A percentile compares a stretch with the other conserved stretches of the same genome.
phyloP scores from a whole-genome alignment of 2,797 vertebrate genomes.

The Sylvia borin region DNA sequence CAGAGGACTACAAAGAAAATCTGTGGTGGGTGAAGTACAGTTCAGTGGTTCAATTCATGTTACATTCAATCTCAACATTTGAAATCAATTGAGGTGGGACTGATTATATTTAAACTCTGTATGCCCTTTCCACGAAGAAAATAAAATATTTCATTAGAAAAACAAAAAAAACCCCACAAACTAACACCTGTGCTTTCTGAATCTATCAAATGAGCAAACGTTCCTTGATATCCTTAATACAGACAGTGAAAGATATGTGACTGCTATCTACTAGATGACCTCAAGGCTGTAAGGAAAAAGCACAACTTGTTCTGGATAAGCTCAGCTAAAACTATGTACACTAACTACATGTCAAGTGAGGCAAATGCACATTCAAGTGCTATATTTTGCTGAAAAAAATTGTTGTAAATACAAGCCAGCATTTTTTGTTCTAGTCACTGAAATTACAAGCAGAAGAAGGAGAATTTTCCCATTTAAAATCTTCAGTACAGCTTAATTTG shows the following conservation, averaged over 20 bases:
- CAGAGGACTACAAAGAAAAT: background rate
- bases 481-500: background rate
- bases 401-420: background rate
- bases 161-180: background rate
- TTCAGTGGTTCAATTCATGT: conserved; percentile 16
- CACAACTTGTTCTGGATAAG: background rate
- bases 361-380: background rate
- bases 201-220: background rate
- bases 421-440: background rate
- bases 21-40: background rate
- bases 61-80: background rate
- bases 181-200: background rate
- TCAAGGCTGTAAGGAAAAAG: background rate
- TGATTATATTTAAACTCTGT: conserved; percentile 6
- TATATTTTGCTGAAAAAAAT: background rate
- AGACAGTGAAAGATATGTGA: background rate
- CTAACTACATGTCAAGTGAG: background rate
- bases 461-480: background rate
- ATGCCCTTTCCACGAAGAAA: background rate
- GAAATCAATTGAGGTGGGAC: background rate
- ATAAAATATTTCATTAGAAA: background rate
- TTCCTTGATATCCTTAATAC: background rate
- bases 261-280: background rate
- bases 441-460: background rate
- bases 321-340: background rate